Evolutionary conservation across 2,113 vertebrate species (phyloP).

Genomic region (Amazona guildingii): DNA sequence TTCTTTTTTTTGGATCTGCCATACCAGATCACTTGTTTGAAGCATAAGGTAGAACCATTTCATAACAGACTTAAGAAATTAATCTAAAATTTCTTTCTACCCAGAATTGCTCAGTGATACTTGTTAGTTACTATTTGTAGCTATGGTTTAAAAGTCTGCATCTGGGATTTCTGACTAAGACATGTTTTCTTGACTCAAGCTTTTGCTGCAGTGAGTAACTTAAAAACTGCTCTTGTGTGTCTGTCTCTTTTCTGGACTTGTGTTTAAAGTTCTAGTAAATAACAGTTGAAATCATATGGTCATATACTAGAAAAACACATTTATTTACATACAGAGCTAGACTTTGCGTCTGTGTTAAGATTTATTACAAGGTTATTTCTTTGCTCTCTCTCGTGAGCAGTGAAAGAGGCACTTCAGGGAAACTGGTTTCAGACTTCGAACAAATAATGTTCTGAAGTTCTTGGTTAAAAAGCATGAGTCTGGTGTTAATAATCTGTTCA

Average conservation of each 20-base stretch:
- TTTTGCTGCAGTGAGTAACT: neutral
- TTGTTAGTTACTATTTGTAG: neutral
- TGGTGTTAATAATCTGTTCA: neutral
- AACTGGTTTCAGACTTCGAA: neutral
- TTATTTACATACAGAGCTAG: neutral
- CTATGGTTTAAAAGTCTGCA: neutral
- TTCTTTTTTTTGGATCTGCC: neutral
- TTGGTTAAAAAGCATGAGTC: neutral
- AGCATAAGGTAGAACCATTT: neutral
- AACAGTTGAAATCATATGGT: neutral
- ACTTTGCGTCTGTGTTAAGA: neutral
- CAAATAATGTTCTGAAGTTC: neutral
- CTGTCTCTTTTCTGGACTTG: neutral
- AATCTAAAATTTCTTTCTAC: neutral
- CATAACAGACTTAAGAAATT: neutral
- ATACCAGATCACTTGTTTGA: neutral
- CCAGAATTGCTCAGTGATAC: neutral
- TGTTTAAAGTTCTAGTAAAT: slow-evolving; percentile 1
- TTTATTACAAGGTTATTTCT: neutral
- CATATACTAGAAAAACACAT: neutral
- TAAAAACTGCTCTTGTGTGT: neutral
- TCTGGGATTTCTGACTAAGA: slow-evolving; percentile 2
- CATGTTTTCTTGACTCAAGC: neutral
- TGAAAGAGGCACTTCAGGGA: neutral
- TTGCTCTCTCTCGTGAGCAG: neutral